phyloP scores from a whole-genome alignment of 2,888 invertebrate species.

The Acrobasis suavella region DNA sequence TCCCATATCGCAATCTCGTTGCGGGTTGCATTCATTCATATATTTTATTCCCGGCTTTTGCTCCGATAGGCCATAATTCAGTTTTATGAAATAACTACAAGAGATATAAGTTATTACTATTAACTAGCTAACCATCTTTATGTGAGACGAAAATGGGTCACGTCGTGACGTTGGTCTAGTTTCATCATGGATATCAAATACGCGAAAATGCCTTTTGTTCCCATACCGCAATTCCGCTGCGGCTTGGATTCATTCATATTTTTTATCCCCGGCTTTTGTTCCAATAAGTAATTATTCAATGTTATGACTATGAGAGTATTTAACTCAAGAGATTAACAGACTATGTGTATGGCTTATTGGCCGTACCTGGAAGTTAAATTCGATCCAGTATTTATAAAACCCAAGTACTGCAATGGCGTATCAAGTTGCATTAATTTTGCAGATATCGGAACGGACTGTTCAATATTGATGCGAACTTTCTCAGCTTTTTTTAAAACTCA shows the following conservation, averaged over 20 bases:
- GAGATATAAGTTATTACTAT: conserved; percentile 6
- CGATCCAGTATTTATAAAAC: no score
- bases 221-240: conserved; percentile 7
- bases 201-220: neutral
- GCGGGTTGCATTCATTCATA: conserved; percentile 7
- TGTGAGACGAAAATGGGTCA: conserved; percentile 9
- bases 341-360: no score
- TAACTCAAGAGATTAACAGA: no score
- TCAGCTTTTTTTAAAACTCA: no score
- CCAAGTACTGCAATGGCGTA: no score
- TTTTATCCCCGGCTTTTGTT: neutral
- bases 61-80: neutral
- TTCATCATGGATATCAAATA: conserved; percentile 1
- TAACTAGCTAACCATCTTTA: neutral
- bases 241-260: conserved; percentile 4
- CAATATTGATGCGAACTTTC: no score
- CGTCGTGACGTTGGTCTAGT: conserved; percentile 4
- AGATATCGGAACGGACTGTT: no score
- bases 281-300: no score
- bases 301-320: no score
- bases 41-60: neutral
- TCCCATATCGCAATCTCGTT: conserved; percentile 4
- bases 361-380: no score
- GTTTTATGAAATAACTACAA: neutral
- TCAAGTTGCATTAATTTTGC: no score